Evolutionary conservation across 2,888 invertebrate genomes (phyloP), one percentile per base, ranked within the genome.

Genomic region (Rhogogaster chlorosoma): DNA sequence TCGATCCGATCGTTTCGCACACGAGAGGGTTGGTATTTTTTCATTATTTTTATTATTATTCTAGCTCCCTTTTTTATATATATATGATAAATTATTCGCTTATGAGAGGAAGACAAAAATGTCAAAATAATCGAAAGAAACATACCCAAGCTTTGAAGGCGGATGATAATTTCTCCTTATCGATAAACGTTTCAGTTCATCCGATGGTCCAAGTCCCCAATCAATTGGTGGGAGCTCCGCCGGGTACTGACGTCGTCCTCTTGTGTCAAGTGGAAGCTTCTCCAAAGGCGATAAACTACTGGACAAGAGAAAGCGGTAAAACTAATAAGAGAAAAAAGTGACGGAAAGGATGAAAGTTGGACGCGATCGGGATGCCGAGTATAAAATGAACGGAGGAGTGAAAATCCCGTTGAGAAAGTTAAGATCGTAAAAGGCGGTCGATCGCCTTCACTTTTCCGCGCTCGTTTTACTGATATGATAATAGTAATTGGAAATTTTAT

Each of bases 261-360:
- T 97, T 97, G 93, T 96, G 96, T 92, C 97, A 97, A 93, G 98
- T 98, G 86, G 98, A 98, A 93, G 98, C 98, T 85, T 98, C 98
- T 85, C 98, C 98, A 57, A 98, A 98, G 94, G 97, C 98, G 92
- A 98, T 98, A 95, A 98, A 98, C 95, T 98, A 98, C 94, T 98
- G 98, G 98, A 98, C 97, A 87, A 96, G 97, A 92, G 98, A 97
- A 93, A 97, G 97, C 91, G 98, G 98, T 98, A 94, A 95, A 86
- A 15, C 29, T 1, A 49, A 42, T 32, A 15, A 6, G n/a, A 53
- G 9, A 29, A 9, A 49, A 49, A 18, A 53, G 29, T 18, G n/a
- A 26, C 5, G 22, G 71, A 70, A 29, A 70, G 22, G 32, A 77
- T 22, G 4, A 80, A 49, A 22, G n/a, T 49, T 38, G 73, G 80